phyloP scores from a whole-genome alignment of 2,113 vertebrate genomes.

The Passer domesticus region DNA sequence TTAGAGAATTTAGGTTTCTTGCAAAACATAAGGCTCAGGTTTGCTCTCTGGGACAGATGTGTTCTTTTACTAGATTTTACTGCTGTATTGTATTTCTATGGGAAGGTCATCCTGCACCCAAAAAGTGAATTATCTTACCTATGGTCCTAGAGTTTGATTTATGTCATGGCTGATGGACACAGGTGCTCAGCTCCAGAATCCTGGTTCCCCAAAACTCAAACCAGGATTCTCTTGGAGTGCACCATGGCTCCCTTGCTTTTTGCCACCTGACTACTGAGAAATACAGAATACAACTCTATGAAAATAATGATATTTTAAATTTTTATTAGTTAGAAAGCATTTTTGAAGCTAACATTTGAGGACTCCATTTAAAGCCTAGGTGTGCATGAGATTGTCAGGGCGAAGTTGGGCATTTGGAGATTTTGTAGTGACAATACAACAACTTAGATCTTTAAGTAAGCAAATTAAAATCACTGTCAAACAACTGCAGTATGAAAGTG shows the following conservation, averaged over 20 bases:
- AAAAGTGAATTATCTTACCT: neutral
- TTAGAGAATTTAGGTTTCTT: neutral
- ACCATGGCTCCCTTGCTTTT: neutral
- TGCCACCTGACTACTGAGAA: neutral
- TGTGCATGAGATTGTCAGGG: neutral
- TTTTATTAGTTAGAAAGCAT: neutral
- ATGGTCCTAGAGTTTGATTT: neutral
- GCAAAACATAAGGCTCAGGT: neutral
- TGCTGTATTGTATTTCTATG: neutral
- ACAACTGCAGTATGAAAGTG: neutral
- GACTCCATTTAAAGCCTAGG: neutral
- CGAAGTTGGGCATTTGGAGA: neutral
- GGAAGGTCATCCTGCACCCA: neutral
- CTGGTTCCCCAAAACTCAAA: neutral
- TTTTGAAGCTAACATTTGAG: neutral
- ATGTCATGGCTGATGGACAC: neutral
- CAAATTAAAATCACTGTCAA: neutral
- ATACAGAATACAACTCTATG: neutral
- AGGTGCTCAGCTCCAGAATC: neutral
- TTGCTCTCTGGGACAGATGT: neutral
- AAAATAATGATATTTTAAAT: neutral
- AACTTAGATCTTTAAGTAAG: neutral
- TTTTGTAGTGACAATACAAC: neutral
- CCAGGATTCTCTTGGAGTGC: neutral
- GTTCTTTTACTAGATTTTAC: neutral